Evolutionary conservation across 2,797 vertebrate genomes (phyloP).

Genomic region (Diglossa cyanea): DNA sequence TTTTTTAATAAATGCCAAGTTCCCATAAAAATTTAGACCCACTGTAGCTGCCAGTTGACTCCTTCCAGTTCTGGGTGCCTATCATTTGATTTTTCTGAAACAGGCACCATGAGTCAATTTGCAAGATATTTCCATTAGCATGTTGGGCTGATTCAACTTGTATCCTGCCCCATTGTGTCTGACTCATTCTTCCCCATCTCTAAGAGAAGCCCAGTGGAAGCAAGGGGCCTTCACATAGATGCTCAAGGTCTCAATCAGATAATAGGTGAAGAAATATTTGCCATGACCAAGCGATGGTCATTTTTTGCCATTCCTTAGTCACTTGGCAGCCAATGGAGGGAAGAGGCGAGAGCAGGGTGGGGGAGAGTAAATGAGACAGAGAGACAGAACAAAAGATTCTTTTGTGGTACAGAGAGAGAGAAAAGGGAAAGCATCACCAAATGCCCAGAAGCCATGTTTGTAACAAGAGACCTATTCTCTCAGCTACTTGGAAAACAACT

Average conservation of each 20-base stretch:
- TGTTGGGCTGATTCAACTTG: slow-evolving; percentile 38
- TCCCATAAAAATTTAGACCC: not conserved
- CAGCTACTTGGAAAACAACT: slow-evolving; percentile 79
- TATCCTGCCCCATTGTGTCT: slow-evolving; percentile 19
- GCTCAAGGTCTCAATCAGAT: slow-evolving; percentile 41
- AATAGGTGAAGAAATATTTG: slow-evolving; percentile 68
- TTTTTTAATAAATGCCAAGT: not conserved
- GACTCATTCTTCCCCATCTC: slow-evolving; percentile 7
- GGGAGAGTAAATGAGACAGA: slow-evolving; percentile 71
- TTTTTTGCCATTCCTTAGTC: slow-evolving; percentile 72
- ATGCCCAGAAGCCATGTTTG: slow-evolving; percentile 84
- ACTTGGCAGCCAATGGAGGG: slow-evolving; percentile 71
- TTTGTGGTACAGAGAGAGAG: slow-evolving; percentile 73
- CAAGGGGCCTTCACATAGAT: slow-evolving; percentile 33
- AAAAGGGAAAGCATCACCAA: slow-evolving; percentile 79
- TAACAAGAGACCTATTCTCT: slow-evolving; percentile 84
- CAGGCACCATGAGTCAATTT: slow-evolving; percentile 12
- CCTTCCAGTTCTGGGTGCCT: not conserved
- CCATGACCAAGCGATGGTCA: slow-evolving; percentile 68
- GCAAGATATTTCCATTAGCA: not conserved
- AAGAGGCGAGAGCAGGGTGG: slow-evolving; percentile 69
- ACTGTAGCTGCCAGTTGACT: not conserved
- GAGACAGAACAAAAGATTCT: slow-evolving; percentile 77
- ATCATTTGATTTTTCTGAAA: slow-evolving; percentile 23
- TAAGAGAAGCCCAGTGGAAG: slow-evolving; percentile 16